phyloP scores from a whole-genome alignment of 2,113 vertebrate genomes.

The Charadrius vociferus region DNA sequence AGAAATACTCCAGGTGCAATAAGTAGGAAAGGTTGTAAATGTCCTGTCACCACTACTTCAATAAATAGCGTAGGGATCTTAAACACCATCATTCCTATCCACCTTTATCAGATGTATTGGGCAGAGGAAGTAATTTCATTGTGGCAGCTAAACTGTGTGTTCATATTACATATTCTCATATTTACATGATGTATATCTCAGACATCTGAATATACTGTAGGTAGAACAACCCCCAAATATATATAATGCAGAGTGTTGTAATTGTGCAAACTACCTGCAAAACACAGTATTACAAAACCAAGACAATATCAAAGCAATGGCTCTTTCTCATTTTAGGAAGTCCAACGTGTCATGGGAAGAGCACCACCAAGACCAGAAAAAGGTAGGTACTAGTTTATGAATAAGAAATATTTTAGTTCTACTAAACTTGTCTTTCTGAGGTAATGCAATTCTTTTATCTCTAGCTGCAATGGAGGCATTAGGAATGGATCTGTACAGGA shows the following conservation, averaged over 20 bases:
- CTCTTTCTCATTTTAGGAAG: slow-evolving; percentile 73
- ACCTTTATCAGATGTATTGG: not conserved
- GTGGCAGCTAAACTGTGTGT: not conserved
- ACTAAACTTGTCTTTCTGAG: not conserved
- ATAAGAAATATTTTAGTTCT: not conserved
- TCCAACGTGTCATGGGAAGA: slow-evolving; percentile 71
- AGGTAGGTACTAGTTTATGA: slow-evolving; percentile 49
- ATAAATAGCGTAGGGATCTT: not conserved
- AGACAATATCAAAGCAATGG: not conserved
- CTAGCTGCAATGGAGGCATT: slow-evolving; percentile 70
- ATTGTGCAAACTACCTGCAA: not conserved
- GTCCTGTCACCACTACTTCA: not conserved
- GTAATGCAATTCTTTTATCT: slow-evolving; percentile 54
- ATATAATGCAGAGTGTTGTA: not conserved
- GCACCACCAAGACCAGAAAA: slow-evolving; percentile 66
- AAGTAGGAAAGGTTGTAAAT: not conserved
- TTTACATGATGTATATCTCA: not conserved
- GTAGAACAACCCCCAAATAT: not conserved
- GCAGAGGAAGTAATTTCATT: not conserved
- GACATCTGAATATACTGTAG: not conserved
- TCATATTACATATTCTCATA: no score
- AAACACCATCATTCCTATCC: not conserved
- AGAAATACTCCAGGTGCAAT: not conserved
- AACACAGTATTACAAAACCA: not conserved
- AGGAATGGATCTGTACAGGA: slow-evolving; percentile 65